phyloP scores from a whole-genome alignment of 2,797 vertebrate species.

The Onychomys arenicola region DNA sequence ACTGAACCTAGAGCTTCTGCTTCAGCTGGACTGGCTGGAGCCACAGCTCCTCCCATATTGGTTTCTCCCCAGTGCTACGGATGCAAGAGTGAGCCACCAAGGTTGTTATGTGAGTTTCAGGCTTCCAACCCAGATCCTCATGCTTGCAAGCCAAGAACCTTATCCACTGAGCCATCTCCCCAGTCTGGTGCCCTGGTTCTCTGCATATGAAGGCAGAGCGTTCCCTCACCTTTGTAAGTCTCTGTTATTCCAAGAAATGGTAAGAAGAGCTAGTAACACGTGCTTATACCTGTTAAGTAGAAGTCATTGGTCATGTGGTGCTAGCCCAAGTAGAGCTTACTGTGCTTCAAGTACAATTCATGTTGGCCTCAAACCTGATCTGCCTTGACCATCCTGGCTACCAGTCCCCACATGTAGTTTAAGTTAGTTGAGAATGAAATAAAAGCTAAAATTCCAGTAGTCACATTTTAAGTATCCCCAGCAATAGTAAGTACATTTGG shows the following conservation, averaged over 20 bases:
- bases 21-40: background rate
- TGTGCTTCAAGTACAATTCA: background rate
- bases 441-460: background rate
- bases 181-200: background rate
- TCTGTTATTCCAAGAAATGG: background rate
- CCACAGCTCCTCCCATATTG: background rate
- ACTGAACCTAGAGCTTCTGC: background rate
- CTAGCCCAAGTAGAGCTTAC: background rate
- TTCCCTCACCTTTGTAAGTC: fast-evolving
- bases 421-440: background rate
- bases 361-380: background rate
- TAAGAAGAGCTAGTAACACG: background rate
- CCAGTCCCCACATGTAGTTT: background rate
- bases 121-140: background rate
- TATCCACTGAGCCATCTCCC: background rate
- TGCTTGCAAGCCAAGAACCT: background rate
- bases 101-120: background rate
- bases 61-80: background rate
- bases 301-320: fast-evolving
- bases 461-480: background rate
- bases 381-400: too few relatives aligned
- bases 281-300: background rate
- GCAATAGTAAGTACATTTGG: background rate
- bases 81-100: background rate
- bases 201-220: fast-evolving